These are phyloP conservation scores for Camelus bactrianus DNA, from an alignment of 2,113 vertebrate species.

Conservation along the genomic window DNA sequence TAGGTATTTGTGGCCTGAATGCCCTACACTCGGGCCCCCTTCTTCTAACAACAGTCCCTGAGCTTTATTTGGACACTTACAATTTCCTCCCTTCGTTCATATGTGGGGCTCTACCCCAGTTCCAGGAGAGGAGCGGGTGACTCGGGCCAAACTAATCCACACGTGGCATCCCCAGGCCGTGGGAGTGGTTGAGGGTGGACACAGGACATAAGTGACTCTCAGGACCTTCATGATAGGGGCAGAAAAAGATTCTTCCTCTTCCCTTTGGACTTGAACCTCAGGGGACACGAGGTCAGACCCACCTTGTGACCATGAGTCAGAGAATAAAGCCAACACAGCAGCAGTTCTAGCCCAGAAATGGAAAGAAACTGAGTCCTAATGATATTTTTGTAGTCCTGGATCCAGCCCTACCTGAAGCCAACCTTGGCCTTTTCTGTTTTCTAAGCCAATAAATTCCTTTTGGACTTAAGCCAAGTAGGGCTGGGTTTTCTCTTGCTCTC, in stretches of 20 bases:
- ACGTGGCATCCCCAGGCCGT: fast-evolving
- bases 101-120: not conserved
- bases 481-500: not conserved
- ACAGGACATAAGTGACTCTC: not conserved
- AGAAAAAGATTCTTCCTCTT: not conserved
- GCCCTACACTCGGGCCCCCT: fast-evolving
- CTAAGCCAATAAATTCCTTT: not conserved
- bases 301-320: not conserved
- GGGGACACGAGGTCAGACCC: not conserved
- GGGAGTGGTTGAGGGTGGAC: too few relatives aligned
- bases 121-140: fast-evolving
- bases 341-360: not conserved
- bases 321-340: not conserved
- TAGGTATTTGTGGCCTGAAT: fast-evolving
- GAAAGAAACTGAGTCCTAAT: not conserved
- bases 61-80: not conserved
- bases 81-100: not conserved
- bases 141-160: not conserved
- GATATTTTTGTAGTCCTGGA: not conserved
- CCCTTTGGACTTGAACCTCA: not conserved
- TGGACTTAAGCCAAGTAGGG: too few relatives aligned
- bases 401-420: slow-evolving; percentile 2
- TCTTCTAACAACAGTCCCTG: not conserved
- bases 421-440: too few relatives aligned
- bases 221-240: not conserved